Evolutionary conservation across 1,140 invertebrate genomes (phyloP).

Genomic region (Saccostrea glomerata): DNA sequence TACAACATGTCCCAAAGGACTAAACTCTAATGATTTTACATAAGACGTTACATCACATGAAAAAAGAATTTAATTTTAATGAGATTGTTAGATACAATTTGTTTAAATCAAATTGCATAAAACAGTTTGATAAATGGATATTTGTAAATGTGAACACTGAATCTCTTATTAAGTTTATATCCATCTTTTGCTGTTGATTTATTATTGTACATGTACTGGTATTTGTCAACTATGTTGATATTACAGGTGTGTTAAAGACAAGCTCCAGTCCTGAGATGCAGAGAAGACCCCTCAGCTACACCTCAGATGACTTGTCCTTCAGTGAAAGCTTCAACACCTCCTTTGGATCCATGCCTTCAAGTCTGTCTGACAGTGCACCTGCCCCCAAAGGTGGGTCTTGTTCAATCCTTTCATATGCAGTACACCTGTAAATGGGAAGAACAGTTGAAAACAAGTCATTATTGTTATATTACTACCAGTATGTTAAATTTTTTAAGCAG

Average conservation of each 20-base stretch:
- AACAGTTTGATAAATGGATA: not conserved
- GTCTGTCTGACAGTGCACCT: conserved; percentile 58
- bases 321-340: conserved; percentile 51
- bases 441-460: too few relatives aligned
- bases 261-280: conserved; percentile 69
- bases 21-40: not conserved
- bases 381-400: conserved; percentile 67
- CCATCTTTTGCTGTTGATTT: not conserved
- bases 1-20: not conserved
- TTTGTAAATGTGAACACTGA: not conserved
- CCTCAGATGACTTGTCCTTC: conserved; percentile 55
- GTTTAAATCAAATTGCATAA: not conserved
- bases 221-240: not conserved
- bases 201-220: not conserved
- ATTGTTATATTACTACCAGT: too few relatives aligned
- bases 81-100: too few relatives aligned
- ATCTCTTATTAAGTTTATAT: not conserved
- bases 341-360: conserved; percentile 51
- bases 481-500: too few relatives aligned
- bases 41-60: not conserved
- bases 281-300: conserved; percentile 70
- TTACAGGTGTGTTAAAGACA: conserved; percentile 72
- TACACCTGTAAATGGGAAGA: too few relatives aligned
- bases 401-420: not conserved
- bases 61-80: not conserved